Evolutionary conservation across 2,797 vertebrate species (phyloP), one percentile per base, ranked within the genome.

Genomic region (Spinus olivaceus): DNA sequence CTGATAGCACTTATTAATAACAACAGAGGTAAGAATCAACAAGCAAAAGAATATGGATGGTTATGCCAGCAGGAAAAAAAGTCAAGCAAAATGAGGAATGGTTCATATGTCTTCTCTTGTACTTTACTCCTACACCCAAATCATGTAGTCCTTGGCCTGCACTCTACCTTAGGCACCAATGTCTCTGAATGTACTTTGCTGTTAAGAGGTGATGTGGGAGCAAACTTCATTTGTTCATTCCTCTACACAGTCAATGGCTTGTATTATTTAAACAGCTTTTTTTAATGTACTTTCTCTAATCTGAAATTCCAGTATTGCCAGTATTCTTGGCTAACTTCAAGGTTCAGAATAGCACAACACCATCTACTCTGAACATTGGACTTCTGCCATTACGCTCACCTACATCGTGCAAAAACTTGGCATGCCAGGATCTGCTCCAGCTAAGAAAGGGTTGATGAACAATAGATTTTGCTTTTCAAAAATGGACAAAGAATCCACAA

Each of bases 381-480:
- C 7, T 91, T 66, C 41, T 71, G 54, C 23, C 50, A 41, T 47
- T 46, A 14, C 15, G 18, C 6, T 77, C 61, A 80, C 25, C 41
- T 66, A 60, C 51, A 93, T 44, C 11, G 24, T 14, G 50, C 56
- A 90, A 92, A 96, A 85, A 17, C 5, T 15, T 71, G 19, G 17
- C 37, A 35, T 63, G 25, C 17, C 67, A 79, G 15, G 22, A 47
- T 65, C 53, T 71, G 42, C 65, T 90, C 65, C 53, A 47, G 50
- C 15, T 65, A 72, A 50, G 63, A 92, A 90, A 88, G 28, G 8
- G 33, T 79, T 81, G 50, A 33, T 57, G 46, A 73, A 72, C 56
- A 82, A 66, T 94, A 76, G 59, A 94, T 94, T 96, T 97, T 69
- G 88, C 47, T 35, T 78, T 54, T 96, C 64, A 94, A 91, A 96